Evolutionary conservation across 2,888 invertebrate genomes (phyloP), one percentile per base, ranked within the genome.

Genomic region (Nipponacmea schrenckii): DNA sequence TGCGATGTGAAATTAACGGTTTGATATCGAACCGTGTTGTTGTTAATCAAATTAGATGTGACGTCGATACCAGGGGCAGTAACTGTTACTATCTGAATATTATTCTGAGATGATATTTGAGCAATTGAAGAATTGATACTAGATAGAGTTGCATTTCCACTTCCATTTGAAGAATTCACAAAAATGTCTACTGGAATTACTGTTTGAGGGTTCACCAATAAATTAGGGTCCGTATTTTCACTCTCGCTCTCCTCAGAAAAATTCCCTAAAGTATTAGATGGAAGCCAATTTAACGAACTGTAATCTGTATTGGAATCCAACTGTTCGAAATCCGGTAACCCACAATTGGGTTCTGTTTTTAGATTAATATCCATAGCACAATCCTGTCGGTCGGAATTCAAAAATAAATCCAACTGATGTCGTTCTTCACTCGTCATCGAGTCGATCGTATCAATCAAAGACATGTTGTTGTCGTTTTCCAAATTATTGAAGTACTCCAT

Each of bases 161-260:
- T 48, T 39, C 64, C 24, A 39, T 69, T 14, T 5, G 39, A 39
- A 44, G 71, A 20, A n/a, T 72, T 48, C 63, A 27, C 64, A 17
- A 76, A 78, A 50, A 74, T 82, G 72, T 74, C 85, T 92, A 56
- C 94, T 91, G 96, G 96, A 93, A 96, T 94, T 63, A 96, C 95
- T 39, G 94, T 94, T 85, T 95, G 95, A 5, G 96, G 96, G 90
- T 96, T 96, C 7, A 96, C 96, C 92, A 96, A 93, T 78, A 94
- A 74, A 70, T 83, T 83, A 20, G 84, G 82, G 67, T 82, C 80
- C 44, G 80, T 81, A 66, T 83, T 83, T 70, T 83, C 83, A 5
- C 80, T 73, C 67, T 80, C 81, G 75, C 75, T 78, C 14, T 80
- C 79, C n/a, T 77, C 78, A 20, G 44, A 10, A 68, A 62, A 68